phyloP scores from a whole-genome alignment of 2,113 vertebrate species.

The Morone chrysops region DNA sequence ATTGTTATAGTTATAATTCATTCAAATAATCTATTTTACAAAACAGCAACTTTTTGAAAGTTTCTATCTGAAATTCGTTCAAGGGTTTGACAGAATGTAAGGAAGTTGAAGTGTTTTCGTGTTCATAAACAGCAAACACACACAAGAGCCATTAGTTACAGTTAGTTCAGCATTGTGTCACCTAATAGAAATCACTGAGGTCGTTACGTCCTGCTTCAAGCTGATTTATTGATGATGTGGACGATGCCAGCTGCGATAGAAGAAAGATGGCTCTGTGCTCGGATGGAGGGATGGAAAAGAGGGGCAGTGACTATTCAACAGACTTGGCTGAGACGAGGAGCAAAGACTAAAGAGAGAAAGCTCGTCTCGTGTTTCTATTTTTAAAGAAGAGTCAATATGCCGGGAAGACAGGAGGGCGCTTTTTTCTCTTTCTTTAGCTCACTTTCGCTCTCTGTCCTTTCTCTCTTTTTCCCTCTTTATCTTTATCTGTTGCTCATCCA shows the following conservation, averaged over 20 bases:
- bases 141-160: not conserved
- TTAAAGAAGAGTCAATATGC: constrained; percentile 67
- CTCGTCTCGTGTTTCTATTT: constrained; percentile 62
- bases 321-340: constrained; percentile 9
- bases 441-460: not conserved
- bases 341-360: constrained; percentile 6
- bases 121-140: not conserved
- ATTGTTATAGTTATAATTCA: not conserved
- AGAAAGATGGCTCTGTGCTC: not conserved
- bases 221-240: not conserved
- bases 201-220: not conserved
- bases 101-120: not conserved
- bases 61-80: not conserved
- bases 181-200: not conserved
- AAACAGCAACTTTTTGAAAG: no score
- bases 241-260: not conserved
- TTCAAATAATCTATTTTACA: not conserved
- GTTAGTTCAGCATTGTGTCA: not conserved
- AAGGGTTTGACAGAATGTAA: not conserved
- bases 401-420: constrained; percentile 6
- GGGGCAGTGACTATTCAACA: not conserved
- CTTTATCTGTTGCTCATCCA: constrained; percentile 18
- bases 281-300: not conserved
- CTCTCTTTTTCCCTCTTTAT: not conserved
- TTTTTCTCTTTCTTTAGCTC: not conserved